These are phyloP conservation scores for Hemichromis elongatus DNA, from an alignment of 2,113 vertebrate species.

Conservation along the genomic window DNA sequence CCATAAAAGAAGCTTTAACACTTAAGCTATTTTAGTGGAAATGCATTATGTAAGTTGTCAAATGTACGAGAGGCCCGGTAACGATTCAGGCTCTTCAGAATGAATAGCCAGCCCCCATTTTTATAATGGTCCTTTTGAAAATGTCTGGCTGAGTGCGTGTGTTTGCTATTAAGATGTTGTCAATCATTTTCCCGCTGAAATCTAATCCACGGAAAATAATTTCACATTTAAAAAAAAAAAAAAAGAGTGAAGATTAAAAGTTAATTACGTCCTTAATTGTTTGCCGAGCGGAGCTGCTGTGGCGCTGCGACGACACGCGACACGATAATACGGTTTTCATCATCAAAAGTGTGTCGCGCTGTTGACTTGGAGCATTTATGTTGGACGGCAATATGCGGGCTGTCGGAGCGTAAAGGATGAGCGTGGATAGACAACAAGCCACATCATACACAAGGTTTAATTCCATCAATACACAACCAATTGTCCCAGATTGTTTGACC, in stretches of 20 bases:
- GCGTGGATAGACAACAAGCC: conserved; percentile 81
- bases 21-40: conserved; percentile 78
- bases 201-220: conserved; percentile 46
- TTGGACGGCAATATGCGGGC: background rate
- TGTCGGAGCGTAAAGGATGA: conserved; percentile 61
- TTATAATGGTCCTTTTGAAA: conserved; percentile 71
- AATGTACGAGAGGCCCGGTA: conserved; percentile 57
- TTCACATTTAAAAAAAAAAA: conserved; percentile 3
- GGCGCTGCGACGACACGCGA: background rate
- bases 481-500: conserved; percentile 86
- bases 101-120: conserved; percentile 60
- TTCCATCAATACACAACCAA: conserved; percentile 91
- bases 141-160: conserved; percentile 61
- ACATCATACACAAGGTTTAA: conserved; percentile 89
- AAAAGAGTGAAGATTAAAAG: conserved; percentile 8
- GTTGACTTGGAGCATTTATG: background rate
- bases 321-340: background rate
- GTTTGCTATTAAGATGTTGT: conserved; percentile 63
- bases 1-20: conserved; percentile 78
- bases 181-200: conserved; percentile 58
- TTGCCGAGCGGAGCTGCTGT: background rate
- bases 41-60: conserved; percentile 78
- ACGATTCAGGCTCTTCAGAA: conserved; percentile 72
- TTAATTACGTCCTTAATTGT: conserved; percentile 14
- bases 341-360: background rate